Conservation (phyloP, 2,113 vertebrate species). For the Buteo buteo region DNA sequence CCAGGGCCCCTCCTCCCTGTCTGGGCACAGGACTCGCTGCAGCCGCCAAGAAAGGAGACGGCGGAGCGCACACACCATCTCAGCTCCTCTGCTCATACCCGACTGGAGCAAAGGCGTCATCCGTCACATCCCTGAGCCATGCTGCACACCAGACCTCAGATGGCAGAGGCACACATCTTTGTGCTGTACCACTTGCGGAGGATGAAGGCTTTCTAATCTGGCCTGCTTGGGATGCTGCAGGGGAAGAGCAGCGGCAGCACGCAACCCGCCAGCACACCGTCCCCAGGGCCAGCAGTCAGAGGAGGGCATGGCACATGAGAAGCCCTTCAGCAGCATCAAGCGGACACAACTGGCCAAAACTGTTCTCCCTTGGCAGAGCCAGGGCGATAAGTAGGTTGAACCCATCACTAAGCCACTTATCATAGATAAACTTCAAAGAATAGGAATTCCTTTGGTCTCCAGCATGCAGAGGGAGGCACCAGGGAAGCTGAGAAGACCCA, state of each 20-base stretch:
- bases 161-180: background rate
- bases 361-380: background rate
- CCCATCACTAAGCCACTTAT: background rate
- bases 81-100: background rate
- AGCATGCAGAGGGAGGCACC: background rate
- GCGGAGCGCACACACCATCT: fast-evolving
- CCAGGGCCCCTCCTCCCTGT: background rate
- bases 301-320: background rate
- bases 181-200: background rate
- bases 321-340: background rate
- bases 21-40: background rate
- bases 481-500: background rate
- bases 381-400: background rate
- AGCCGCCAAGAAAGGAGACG: background rate
- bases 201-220: background rate
- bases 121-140: background rate
- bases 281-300: background rate
- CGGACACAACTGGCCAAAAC: background rate
- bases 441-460: background rate
- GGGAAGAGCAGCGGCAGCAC: background rate
- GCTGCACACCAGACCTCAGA: background rate
- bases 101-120: background rate
- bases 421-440: background rate
- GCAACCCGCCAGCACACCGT: fast-evolving
- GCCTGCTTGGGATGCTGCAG: fast-evolving